Base-by-base conservation (phyloP, 2,888 invertebrate genomes). In the Pilophorus perplexus region DNA sequence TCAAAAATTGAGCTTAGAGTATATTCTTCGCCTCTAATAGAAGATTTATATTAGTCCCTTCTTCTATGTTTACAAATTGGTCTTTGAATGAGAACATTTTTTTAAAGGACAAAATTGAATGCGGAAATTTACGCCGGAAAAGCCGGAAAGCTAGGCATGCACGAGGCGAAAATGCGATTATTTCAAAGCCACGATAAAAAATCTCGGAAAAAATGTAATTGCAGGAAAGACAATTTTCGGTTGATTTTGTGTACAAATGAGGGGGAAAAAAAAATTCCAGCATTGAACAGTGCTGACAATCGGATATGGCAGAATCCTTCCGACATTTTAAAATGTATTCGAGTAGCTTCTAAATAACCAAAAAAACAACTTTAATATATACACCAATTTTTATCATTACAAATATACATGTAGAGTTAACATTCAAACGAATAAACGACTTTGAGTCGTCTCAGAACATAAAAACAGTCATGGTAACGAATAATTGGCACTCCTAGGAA, bases 401-500 rank as follows among this genome's bases (percentile, higher is more conserved):
- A 59, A 59, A 59, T 59, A 59, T 59, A 59, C 59, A 40, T 57
- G 16, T 40, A 59, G 27, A 59, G 42, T 59, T 42, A 42, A 42
- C 42, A 42, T 44, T 40, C 25, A 27, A 42, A 59, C 20, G 18
- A 42, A 38, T 20, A 59, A 25, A 2, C n/a, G 25, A 37, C 14
- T 8, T 27, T 25, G 52, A 12, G 12, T 52, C 25, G 23, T 50
- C n/a, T 50, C 23, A 10, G 23, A 22, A 12, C 48, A 48, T n/a
- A 59, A 40, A 48, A 8, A 48, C 62, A 62, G 62, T 62, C 62
- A 62, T 62, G 62, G 62, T 62, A 62, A 62, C 62, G 37, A 62
- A 59, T 46, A 44, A 62, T 62, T 62, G 62, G 62, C 62, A 62
- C 62, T 44, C 62, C 46, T 46, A 62, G 62, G 28, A 59, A 42